Conservation (phyloP, 1,140 invertebrate species). For the Leptestheria dahalacensis region DNA sequence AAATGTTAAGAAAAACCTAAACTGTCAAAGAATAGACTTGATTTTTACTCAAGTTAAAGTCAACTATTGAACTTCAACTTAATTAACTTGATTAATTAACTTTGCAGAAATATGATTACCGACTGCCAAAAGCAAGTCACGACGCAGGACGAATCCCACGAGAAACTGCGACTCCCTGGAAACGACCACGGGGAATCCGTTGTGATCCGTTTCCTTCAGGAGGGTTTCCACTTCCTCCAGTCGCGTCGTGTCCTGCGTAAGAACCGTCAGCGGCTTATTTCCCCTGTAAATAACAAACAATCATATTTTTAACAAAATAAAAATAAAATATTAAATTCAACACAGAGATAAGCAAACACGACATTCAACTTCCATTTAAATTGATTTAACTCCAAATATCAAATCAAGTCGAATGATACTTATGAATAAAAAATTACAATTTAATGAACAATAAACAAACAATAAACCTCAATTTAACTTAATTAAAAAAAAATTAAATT, state of each 20-base stretch:
- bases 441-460: too few species aligned
- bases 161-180: constrained; percentile 91
- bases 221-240: constrained; percentile 84
- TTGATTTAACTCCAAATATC: too few species aligned
- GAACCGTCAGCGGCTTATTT: constrained; percentile 74
- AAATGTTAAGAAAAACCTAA: background rate
- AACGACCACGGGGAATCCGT: constrained; percentile 96
- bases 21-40: too few species aligned
- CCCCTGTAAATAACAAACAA: constrained; percentile 31
- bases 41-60: too few species aligned
- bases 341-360: background rate
- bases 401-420: too few species aligned
- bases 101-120: constrained; percentile 45
- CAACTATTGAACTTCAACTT: background rate
- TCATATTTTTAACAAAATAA: background rate
- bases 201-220: constrained; percentile 88
- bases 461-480: too few species aligned
- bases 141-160: constrained; percentile 86
- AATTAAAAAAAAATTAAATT: too few species aligned
- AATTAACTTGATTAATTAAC: background rate
- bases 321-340: background rate
- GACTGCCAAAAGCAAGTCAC: constrained; percentile 92
- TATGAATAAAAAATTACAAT: too few species aligned
- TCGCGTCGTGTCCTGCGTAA: constrained; percentile 94
- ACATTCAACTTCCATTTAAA: too few species aligned